Conservation (phyloP, 1,140 invertebrate genomes). For the Lysiphlebus fabarum region DNA sequence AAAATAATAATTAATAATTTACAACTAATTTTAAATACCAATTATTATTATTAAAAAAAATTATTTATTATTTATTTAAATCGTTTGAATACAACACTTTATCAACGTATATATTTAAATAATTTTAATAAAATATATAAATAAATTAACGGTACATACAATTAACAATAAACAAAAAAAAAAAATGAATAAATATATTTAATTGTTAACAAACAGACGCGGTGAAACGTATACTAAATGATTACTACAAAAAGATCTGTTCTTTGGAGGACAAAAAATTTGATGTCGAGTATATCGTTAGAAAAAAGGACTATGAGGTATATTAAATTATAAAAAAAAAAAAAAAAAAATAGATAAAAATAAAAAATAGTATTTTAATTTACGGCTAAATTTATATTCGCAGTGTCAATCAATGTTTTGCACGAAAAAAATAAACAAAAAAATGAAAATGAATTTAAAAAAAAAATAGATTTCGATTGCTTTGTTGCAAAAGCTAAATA, state of each 20-base stretch:
- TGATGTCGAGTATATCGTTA: constrained; percentile 96
- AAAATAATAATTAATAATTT: too few species aligned
- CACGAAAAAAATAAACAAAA: too few species aligned
- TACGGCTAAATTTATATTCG: constrained; percentile 11
- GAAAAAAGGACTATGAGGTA: constrained; percentile 95
- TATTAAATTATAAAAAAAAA: constrained; percentile 8
- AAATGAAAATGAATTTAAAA: too few species aligned
- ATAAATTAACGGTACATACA: background rate
- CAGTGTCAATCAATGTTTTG: too few species aligned
- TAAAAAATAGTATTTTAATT: constrained; percentile 26
- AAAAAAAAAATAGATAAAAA: constrained; percentile 28
- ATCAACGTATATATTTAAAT: background rate
- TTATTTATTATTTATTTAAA: too few species aligned
- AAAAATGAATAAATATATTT: constrained; percentile 8
- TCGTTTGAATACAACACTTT: background rate
- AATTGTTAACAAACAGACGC: constrained; percentile 45
- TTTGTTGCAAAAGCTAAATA: too few species aligned
- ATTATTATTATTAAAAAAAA: too few species aligned
- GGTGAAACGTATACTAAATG: constrained; percentile 78
- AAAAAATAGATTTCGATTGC: too few species aligned
- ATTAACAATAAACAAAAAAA: constrained; percentile 3
- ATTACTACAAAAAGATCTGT: constrained; percentile 84
- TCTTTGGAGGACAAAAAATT: constrained; percentile 93
- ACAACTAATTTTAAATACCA: too few species aligned
- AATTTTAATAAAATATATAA: too few species aligned